Percentiles rank a stretch among this genome's conserved stretches.
phyloP scores from a whole-genome alignment of 2,797 vertebrate genomes.

The Poeciliopsis presidionis region DNA sequence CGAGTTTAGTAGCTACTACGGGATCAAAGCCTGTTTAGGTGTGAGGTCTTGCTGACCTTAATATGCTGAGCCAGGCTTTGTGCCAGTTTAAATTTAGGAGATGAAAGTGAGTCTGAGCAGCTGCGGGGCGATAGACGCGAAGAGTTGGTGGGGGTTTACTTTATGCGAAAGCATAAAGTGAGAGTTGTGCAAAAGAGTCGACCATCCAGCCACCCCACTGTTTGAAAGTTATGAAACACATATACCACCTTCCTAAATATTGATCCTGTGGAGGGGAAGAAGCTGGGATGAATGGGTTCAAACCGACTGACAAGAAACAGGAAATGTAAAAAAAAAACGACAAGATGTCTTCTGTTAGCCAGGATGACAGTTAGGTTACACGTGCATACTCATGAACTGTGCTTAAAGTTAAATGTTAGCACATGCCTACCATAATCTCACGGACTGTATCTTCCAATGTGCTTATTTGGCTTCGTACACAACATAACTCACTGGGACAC shows the following conservation, averaged over 20 bases:
- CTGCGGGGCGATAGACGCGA: slow-evolving; percentile 6
- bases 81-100: slow-evolving; percentile 21
- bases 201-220: not conserved
- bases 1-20: slow-evolving; percentile 6
- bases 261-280: not conserved
- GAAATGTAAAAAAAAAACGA: not conserved
- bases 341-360: not conserved
- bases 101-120: slow-evolving; percentile 6
- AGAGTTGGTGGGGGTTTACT: slow-evolving; percentile 5
- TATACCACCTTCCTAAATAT: slow-evolving; percentile 2
- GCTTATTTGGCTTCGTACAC: slow-evolving; percentile 50
- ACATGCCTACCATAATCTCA: slow-evolving; percentile 23
- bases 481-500: slow-evolving; percentile 32
- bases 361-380: not conserved
- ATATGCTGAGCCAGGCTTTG: slow-evolving; percentile 13
- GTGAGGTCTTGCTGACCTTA: slow-evolving; percentile 10
- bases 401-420: slow-evolving; percentile 24
- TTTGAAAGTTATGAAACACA: not conserved
- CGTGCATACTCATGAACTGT: slow-evolving; percentile 24
- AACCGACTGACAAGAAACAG: not conserved
- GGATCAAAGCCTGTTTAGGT: slow-evolving; percentile 21
- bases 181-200: not conserved
- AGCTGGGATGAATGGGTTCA: not conserved
- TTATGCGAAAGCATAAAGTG: slow-evolving; percentile 15
- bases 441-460: slow-evolving; percentile 8